These are phyloP conservation scores for Thalpophila matura DNA, from an alignment of 2,888 invertebrate species.

Conservation along the genomic window DNA sequence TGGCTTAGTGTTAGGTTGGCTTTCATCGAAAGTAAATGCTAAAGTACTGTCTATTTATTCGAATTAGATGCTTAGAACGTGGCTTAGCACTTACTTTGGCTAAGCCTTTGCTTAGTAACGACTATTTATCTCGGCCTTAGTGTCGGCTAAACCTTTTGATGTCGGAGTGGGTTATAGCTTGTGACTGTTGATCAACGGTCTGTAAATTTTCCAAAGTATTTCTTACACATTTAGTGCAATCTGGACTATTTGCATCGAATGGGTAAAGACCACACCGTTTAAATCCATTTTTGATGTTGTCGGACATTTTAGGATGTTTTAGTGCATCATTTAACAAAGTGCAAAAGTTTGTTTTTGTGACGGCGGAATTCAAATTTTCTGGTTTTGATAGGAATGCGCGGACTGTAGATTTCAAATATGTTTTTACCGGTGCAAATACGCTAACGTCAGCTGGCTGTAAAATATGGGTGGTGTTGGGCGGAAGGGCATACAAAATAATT, in stretches of 20 bases:
- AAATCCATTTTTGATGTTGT: background rate
- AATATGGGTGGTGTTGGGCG: conserved; percentile 64
- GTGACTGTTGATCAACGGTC: background rate
- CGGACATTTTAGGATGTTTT: background rate
- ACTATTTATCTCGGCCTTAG: too few species aligned
- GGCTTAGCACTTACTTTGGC: too few species aligned
- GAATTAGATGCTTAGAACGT: too few species aligned
- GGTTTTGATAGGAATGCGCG: background rate
- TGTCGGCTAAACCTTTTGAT: background rate
- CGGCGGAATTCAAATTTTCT: background rate
- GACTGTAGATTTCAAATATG: conserved; percentile 34
- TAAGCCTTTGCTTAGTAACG: too few species aligned
- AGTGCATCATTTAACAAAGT: background rate
- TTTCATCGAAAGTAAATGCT: too few species aligned
- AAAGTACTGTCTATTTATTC: too few species aligned
- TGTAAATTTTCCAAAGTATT: background rate
- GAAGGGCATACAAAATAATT: conserved; percentile 62
- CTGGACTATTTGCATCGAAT: background rate
- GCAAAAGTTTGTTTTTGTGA: background rate
- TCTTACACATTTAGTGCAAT: conserved; percentile 2
- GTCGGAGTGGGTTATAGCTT: background rate
- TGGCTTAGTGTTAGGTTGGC: too few species aligned
- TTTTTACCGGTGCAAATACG: conserved; percentile 55
- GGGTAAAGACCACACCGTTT: background rate
- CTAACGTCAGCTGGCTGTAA: conserved; percentile 64